Base-by-base conservation (phyloP, 2,797 vertebrate genomes). In the Prunella strophiata region DNA sequence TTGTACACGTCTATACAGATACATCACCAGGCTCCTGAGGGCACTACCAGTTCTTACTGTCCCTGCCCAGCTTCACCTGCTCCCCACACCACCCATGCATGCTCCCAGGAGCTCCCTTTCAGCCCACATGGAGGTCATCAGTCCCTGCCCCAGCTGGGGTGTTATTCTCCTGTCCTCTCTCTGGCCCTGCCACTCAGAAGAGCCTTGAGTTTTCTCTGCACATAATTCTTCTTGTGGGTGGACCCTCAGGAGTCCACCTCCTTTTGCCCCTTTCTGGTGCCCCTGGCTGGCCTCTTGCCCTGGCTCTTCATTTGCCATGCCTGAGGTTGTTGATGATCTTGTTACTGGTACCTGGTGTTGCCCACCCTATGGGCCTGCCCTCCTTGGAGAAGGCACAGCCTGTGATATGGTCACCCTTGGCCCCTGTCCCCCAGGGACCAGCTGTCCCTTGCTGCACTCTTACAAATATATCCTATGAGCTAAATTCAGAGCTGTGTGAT, bases 191-290 rank as follows among this genome's bases (percentile, higher is more conserved):
- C 32, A 73, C 32, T 22, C 7, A 6, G 26, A 63, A 65, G 17
- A 23, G 45, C 5, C 16, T 74, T 29, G 29, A 6, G 8, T 75
- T 43, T 87, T 36, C 23, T 71, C 34, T 50, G 4, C 32, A 36
- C 3, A 27, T 26, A 63, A 21, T 4, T 42, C 5, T 27, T 55
- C 16, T 92, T 7, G 3, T 32, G 36, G 5, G 23, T 36, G n/a
- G 13, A 23, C 7, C 8, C 16, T 85, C 14, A 40, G 17, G 1
- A 1, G 0, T 2, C 1, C 6, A 23, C 4, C 2, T 77, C 4
- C 5, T 70, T 87, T 82, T 55, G 5, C 4, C 5, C 9, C 13
- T 57, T 1, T 1, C 17, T 54, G 13, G 13, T 58, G 26, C 4
- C 22, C 26, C 25, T 52, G 34, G 7, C 6, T 68, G 15, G 5